Evolutionary conservation across 2,888 invertebrate species (phyloP).

Genomic region (Hetaerina titia): DNA sequence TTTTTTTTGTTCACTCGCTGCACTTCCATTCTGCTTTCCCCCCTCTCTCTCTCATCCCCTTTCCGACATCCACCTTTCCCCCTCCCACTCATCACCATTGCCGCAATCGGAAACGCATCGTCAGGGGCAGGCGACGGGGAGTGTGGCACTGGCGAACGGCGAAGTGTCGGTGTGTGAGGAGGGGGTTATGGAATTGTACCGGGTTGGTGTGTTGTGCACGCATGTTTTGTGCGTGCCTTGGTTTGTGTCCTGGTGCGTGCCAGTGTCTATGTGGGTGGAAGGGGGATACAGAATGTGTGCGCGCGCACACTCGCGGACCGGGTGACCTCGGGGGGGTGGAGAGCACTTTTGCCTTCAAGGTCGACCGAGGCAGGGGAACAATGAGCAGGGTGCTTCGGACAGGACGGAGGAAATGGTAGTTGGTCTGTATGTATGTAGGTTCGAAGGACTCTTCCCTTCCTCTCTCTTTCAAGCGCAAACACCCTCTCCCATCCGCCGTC

Average conservation of each 20-base stretch:
- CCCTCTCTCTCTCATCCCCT: background rate
- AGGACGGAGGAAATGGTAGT: background rate
- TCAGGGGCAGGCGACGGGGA: background rate
- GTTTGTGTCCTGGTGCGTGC: background rate
- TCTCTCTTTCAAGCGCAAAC: background rate
- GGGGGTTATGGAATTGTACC: too few relatives aligned
- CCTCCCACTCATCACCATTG: background rate
- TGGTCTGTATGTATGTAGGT: background rate
- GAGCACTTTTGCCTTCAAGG: background rate
- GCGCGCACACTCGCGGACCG: background rate
- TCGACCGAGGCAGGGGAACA: background rate
- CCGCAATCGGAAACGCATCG: background rate
- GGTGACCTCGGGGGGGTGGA: background rate
- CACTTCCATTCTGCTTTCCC: background rate
- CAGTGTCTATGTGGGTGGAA: background rate
- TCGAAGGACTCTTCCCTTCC: background rate
- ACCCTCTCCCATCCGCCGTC: background rate
- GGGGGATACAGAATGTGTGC: background rate
- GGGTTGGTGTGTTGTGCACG: background rate
- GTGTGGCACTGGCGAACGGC: background rate
- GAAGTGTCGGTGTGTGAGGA: background rate
- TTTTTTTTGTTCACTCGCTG: background rate
- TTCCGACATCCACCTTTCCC: background rate
- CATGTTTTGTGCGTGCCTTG: background rate
- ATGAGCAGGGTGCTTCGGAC: background rate